phyloP scores from a whole-genome alignment of 2,888 invertebrate species.

The Anagyrus pseudococci region DNA sequence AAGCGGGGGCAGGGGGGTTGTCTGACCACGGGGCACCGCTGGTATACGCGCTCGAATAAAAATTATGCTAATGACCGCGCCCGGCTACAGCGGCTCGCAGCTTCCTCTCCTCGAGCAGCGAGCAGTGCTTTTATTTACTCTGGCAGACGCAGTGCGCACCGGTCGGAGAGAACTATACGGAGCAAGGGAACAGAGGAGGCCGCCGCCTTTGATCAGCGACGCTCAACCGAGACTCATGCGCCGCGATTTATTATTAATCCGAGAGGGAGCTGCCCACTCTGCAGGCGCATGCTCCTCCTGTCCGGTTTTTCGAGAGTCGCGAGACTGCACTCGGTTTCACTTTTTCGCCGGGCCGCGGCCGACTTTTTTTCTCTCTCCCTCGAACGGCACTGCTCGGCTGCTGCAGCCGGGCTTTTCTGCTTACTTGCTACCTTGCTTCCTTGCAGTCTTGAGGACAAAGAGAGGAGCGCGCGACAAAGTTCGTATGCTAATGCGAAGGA shows the following conservation, averaged over 20 bases:
- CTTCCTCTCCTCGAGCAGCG: constrained; percentile 10
- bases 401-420: too few relatives aligned
- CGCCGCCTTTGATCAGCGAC: constrained; percentile 34
- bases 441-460: neutral
- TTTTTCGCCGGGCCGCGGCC: neutral
- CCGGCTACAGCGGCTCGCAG: constrained; percentile 39
- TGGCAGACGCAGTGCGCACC: constrained; percentile 12
- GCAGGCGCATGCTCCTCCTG: too few relatives aligned
- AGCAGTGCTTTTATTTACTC: constrained; percentile 30
- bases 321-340: too few relatives aligned
- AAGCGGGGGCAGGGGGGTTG: constrained; percentile 33
- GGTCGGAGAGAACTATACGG: too few relatives aligned
- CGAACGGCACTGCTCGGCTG: too few relatives aligned
- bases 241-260: constrained; percentile 38
- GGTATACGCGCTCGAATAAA: constrained; percentile 49
- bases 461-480: constrained; percentile 3
- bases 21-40: constrained; percentile 48
- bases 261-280: too few relatives aligned
- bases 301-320: too few relatives aligned
- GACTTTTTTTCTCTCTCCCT: neutral
- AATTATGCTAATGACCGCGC: constrained; percentile 57
- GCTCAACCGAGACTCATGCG: constrained; percentile 28
- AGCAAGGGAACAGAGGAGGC: too few relatives aligned
- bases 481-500: constrained; percentile 30
- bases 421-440: too few relatives aligned